phyloP scores from a whole-genome alignment of 2,888 invertebrate genomes.

The Hymenopus coronatus region DNA sequence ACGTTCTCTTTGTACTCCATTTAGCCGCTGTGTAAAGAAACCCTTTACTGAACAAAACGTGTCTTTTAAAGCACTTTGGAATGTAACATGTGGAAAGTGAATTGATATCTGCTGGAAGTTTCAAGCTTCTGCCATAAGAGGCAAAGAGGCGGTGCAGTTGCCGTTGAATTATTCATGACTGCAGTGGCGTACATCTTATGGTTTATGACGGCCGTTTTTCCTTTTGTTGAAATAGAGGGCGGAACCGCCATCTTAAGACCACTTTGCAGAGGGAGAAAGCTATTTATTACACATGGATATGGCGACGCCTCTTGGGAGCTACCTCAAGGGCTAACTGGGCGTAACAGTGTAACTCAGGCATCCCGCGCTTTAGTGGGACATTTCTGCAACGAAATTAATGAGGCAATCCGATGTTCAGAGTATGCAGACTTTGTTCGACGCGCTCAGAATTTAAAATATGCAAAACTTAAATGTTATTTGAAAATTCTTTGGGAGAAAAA shows the following conservation, averaged over 20 bases:
- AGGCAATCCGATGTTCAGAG: neutral
- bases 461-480: too few relatives aligned
- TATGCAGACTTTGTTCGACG: too few relatives aligned
- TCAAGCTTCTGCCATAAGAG: neutral
- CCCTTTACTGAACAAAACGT: neutral
- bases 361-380: neutral
- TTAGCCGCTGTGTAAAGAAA: too few relatives aligned
- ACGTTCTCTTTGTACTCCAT: too few relatives aligned
- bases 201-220: neutral
- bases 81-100: neutral
- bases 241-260: neutral
- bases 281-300: neutral
- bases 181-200: neutral
- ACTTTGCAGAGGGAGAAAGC: neutral
- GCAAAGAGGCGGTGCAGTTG: neutral
- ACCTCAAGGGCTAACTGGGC: neutral
- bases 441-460: too few relatives aligned
- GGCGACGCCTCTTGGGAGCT: neutral
- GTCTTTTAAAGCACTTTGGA: neutral
- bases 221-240: neutral
- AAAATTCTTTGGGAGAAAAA: too few relatives aligned
- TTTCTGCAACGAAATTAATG: neutral
- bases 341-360: neutral
- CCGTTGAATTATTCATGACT: neutral
- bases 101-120: neutral